phyloP scores from a whole-genome alignment of 2,113 vertebrate species.

The Corythornis vintsioides region DNA sequence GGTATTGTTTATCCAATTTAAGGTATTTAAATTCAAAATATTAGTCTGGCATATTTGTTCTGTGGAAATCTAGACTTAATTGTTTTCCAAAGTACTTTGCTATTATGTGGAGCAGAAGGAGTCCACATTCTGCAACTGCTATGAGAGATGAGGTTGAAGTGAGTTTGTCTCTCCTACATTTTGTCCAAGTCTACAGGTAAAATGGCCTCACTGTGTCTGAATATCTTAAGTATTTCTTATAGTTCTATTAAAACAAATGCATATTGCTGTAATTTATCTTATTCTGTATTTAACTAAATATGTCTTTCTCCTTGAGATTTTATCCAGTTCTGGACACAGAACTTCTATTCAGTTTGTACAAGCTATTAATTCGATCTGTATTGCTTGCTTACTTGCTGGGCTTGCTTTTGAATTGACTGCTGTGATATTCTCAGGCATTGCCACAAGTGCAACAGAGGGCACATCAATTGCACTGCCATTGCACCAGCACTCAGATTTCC shows the following conservation, averaged over 20 bases:
- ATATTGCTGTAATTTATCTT: background rate
- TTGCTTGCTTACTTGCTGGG: background rate
- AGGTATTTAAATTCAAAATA: slow-evolving; percentile 18
- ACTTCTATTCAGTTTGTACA: background rate
- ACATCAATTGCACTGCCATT: background rate
- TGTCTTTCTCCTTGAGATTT: background rate
- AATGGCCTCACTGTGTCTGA: background rate
- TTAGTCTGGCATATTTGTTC: slow-evolving; percentile 25
- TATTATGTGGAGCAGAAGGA: background rate
- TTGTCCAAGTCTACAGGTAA: background rate
- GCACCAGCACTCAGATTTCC: background rate
- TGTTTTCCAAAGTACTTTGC: background rate
- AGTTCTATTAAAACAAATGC: background rate
- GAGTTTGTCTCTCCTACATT: background rate
- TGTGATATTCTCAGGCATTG: background rate
- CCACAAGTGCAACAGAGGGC: background rate
- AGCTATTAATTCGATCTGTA: background rate
- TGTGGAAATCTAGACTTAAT: background rate
- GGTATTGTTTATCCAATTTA: slow-evolving; percentile 17
- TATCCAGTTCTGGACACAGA: background rate
- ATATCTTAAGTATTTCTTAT: background rate
- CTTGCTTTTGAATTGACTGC: background rate
- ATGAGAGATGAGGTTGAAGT: background rate
- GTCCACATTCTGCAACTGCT: background rate
- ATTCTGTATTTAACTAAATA: background rate